A percentile compares a stretch with the other conserved stretches of the same genome.
Conservation (phyloP, 2,888 invertebrate genomes). For the Creontiades dilutus region DNA sequence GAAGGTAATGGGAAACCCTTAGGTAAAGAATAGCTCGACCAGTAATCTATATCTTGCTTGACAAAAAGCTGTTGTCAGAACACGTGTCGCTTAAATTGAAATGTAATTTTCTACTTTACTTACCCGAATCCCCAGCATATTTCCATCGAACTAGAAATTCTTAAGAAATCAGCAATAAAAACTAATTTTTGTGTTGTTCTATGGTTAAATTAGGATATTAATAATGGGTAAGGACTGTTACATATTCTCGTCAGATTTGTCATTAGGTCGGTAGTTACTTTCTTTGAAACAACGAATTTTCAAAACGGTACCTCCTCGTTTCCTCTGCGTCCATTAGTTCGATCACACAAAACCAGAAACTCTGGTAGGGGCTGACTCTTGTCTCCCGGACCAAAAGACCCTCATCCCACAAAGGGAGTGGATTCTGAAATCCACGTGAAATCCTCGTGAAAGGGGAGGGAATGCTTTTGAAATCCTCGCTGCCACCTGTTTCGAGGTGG, state of each 20-base stretch:
- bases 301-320: not conserved
- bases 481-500: not conserved
- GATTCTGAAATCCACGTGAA: not conserved
- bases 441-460: not conserved
- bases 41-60: too few relatives aligned
- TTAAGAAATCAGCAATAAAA: too few relatives aligned
- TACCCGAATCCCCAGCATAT: too few relatives aligned
- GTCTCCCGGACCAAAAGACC: not conserved
- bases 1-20: too few relatives aligned
- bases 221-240: too few relatives aligned
- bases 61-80: too few relatives aligned
- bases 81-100: too few relatives aligned
- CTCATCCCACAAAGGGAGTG: not conserved
- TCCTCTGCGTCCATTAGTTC: not conserved
- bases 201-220: too few relatives aligned
- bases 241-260: not conserved
- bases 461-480: constrained; percentile 29
- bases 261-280: not conserved
- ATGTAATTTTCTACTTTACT: too few relatives aligned
- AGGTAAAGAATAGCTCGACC: too few relatives aligned
- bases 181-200: too few relatives aligned
- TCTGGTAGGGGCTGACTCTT: not conserved
- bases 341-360: not conserved
- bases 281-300: not conserved
- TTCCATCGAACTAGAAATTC: too few relatives aligned